Evolutionary conservation across 2,888 invertebrate species (phyloP), one percentile per base, ranked within the genome.

Genomic region (Parthenolecanium corni): DNA sequence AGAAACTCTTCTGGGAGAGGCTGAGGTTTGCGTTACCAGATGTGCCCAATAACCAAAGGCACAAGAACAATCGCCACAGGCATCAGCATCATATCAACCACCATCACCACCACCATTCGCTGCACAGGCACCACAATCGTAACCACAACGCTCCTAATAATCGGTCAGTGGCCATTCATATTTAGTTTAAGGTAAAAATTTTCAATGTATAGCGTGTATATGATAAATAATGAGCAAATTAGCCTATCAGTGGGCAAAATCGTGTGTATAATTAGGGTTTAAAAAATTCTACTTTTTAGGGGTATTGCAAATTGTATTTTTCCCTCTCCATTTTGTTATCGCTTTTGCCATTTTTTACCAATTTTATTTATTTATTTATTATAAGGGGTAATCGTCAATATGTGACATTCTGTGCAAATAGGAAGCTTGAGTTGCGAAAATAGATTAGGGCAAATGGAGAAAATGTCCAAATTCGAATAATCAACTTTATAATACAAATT

Each of bases 1-100:
- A 86, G 73, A 85, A 85, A 72, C 76, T 84, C 68, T 86, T 86
- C 74, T 86, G 86, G 85, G 85, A 86, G 72, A 86, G 86, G 74
- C 75, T 86, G 68, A 79, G 81, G 71, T 86, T 87, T 74, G 86
- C 88, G 65, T 76, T 91, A 70, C 89, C 89, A 38, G 88, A 89
- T 71, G 85, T 86, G 70, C 82, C 82, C 36, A 81, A 80, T 71
- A 83, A 82, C 71, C 80, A 79, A 71, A 74, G 82, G 66, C 74
- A 75, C 63, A 71, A 75, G 64, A 64, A 66, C 25, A 66, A 68
- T 67, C 67, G 69, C 70, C 80, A 76, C 71, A 81, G 71, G 74
- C 80, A 80, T 25, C 75, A 75, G 66, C 75, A 77, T 67, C 75
- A 76, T 68, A 75, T 76, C 67, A 75, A 72, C 68, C 79, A 79